Evolutionary conservation across 2,888 invertebrate species (phyloP), one percentile per base, ranked within the genome.

Genomic region (Macrosoma leucophasiata): DNA sequence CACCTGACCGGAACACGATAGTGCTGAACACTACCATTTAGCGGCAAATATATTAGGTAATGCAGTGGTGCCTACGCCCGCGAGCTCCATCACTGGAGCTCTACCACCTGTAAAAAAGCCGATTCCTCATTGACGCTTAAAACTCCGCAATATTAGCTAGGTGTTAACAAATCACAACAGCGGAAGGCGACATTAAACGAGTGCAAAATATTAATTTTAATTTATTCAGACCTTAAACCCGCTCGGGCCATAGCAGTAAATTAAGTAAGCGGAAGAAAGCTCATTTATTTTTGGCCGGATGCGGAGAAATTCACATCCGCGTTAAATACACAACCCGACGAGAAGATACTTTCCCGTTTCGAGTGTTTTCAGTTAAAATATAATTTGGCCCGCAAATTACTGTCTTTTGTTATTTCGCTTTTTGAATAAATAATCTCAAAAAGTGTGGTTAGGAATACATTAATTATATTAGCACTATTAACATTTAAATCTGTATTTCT

Each of bases 221-320:
- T 79, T 71, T 72, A 77, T 77, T 72, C 72, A 62, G 62, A 62
- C 62, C 62, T 66, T 63, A 67, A 71, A 64, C 70, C 63, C 63
- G 66, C 55, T 62, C 57, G 59, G 65, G 64, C 65, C 64, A 65
- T 58, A 62, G 69, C 71, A 69, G 72, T 77, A 75, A 78, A 79
- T 82, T 81, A 79, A 81, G 75, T 76, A 76, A 76, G 76, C 81
- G 79, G 82, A 82, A 82, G 81, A 79, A 79, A 76, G 72, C 76
- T 79, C 78, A 76, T 81, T 81, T 79, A 79, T 79, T 82, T 81
- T 79, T 81, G 75, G 77, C 64, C 77, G 79, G 82, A 79, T 74
- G 79, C 71, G 75, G 76, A 66, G 71, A 71, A 78, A 72, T 78
- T 73, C 76, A 74, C 77, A 79, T 82, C 79, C 79, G 78, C 77